A percentile compares a stretch with the other conserved stretches of the same genome.
phyloP scores from a whole-genome alignment of 2,113 vertebrate species.

The Fulmarus glacialis region DNA sequence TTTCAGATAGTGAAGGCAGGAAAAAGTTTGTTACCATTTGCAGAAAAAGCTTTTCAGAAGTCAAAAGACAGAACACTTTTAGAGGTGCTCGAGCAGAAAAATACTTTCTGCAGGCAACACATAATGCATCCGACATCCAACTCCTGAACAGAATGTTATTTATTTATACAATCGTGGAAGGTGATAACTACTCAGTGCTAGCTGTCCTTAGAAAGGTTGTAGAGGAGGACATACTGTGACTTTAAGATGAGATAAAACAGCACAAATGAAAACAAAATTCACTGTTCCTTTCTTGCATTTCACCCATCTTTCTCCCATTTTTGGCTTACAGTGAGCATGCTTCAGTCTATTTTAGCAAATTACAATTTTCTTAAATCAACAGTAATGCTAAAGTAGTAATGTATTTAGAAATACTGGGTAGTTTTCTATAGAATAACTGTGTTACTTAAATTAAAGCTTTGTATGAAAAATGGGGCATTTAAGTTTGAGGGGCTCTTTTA shows the following conservation, averaged over 20 bases:
- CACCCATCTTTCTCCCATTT: not conserved
- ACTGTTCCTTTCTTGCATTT: not conserved
- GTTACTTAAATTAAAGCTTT: not conserved
- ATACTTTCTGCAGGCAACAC: not conserved
- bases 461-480: not conserved
- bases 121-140: accelerated
- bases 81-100: not conserved
- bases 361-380: not conserved
- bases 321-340: not conserved
- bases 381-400: not conserved
- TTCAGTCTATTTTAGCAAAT: not conserved
- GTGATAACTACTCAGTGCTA: not conserved
- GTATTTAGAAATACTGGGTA: not conserved
- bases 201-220: not conserved
- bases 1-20: not conserved
- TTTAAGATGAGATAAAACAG: not conserved
- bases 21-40: not conserved
- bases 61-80: not conserved
- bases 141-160: not conserved
- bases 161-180: not conserved
- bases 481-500: not conserved
- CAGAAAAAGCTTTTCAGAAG: not conserved
- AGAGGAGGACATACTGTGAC: not conserved
- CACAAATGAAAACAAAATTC: not conserved
- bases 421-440: not conserved